These are phyloP conservation scores for Drosophila bocki DNA, from an alignment of 1,140 invertebrate genomes.

Conservation along the genomic window DNA sequence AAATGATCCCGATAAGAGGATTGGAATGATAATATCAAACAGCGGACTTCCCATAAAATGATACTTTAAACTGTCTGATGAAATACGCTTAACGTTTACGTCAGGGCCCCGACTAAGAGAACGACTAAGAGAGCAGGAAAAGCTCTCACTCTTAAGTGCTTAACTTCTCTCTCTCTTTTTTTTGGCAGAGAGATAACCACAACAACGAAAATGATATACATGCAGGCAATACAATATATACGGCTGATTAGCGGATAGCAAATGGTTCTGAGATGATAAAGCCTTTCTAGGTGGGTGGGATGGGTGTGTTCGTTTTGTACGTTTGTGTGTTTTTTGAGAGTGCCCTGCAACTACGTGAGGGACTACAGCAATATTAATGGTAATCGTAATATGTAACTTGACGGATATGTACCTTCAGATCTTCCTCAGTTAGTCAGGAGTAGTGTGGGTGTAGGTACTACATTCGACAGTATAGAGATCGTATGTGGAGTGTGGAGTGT, in stretches of 20 bases:
- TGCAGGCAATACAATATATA: conserved; percentile 31
- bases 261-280: conserved; percentile 40
- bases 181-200: conserved; percentile 20
- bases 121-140: background rate
- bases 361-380: conserved; percentile 54
- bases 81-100: conserved; percentile 31
- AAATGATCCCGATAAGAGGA: conserved; percentile 40
- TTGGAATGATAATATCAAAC: conserved; percentile 23
- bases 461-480: conserved; percentile 53
- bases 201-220: conserved; percentile 25
- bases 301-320: conserved; percentile 17
- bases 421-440: conserved; percentile 84
- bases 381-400: conserved; percentile 58
- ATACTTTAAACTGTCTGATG: conserved; percentile 35
- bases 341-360: conserved; percentile 55
- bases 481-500: conserved; percentile 41
- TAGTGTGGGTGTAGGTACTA: conserved; percentile 73
- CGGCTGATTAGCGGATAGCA: conserved; percentile 33
- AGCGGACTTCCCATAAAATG: conserved; percentile 21
- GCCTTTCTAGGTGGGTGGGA: conserved; percentile 30
- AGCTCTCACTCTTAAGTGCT: conserved; percentile 2
- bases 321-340: conserved; percentile 12
- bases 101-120: conserved; percentile 25
- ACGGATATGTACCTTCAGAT: conserved; percentile 81
- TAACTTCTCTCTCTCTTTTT: background rate